Percentiles rank a stretch among this genome's conserved stretches.
Conservation (phyloP, 2,113 vertebrate genomes). For the Psophia crepitans region DNA sequence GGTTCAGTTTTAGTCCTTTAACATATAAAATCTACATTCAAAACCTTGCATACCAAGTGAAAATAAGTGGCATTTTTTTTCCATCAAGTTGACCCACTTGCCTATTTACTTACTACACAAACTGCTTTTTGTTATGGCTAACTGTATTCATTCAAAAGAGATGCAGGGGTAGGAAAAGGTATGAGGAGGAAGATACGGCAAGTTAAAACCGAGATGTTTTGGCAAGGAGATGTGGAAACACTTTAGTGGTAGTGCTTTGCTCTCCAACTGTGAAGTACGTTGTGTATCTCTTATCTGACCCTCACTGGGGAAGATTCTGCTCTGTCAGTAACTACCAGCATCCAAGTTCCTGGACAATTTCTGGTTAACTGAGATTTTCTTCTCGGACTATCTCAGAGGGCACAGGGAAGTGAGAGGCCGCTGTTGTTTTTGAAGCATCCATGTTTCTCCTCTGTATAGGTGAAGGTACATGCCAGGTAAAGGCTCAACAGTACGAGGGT, state of each 20-base stretch:
- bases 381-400: not conserved
- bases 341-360: not conserved
- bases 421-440: not conserved
- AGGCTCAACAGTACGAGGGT: accelerated
- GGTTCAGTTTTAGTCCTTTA: not conserved
- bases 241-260: not conserved
- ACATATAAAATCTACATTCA: not conserved
- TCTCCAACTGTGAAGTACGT: not conserved
- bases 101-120: not conserved
- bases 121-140: not conserved
- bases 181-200: not conserved
- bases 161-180: not conserved
- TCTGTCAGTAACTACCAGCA: not conserved
- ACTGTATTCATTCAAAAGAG: not conserved
- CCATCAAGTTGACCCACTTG: not conserved
- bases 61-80: not conserved
- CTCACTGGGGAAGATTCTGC: not conserved
- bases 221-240: not conserved
- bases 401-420: not conserved
- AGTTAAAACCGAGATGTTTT: not conserved
- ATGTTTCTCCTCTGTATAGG: accelerated
- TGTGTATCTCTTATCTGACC: not conserved
- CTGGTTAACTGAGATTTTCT: not conserved
- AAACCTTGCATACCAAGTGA: not conserved
- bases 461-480: not conserved